Base-by-base conservation (phyloP, 2,113 vertebrate species). In the Limanda limanda region DNA sequence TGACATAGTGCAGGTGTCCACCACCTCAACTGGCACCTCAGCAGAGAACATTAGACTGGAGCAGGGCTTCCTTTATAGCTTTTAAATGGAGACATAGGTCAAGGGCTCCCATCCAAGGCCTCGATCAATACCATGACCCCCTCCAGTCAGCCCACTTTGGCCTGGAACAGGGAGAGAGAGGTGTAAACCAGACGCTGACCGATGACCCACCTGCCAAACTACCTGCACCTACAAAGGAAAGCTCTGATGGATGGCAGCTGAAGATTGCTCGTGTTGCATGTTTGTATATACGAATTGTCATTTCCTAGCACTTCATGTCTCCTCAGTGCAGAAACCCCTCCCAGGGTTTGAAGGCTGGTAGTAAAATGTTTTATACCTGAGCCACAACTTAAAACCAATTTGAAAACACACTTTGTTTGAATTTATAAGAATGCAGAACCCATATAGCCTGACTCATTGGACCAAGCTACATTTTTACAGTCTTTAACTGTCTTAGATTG, bases 1-100 rank as follows among this genome's bases (percentile, higher is more conserved):
- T 95, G 95, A 97, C 93, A 87, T 87, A 93, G 92, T 95, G 93
- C 96, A 97, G 96, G 95, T 96, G 95, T 94, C 94, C 84, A 69
- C 77, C 64, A 83, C 90, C 81, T 93, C 89, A 90, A 91, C 93
- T 92, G 89, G 92, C 94, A 95, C 94, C 93, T 95, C 88, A 1
- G 77, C 90, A 88, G 85, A 86, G 94, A 95, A 94, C 95, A 95
- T 95, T 94, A 95, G 90, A 91, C 88, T 88, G 86, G 86, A 94
- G 94, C 93, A 86, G 79, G 89, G 93, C 93, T 96, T 95, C 94
- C 95, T 96, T 91, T 93, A 90, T 82, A 92, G 94, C 93, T 86
- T 87, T 91, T 88, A 92, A 90, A 88, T 85, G 66, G 74, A 87
- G 86, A 88, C 84, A 59, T 86, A 88, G 94, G 95, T 96, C 95